A percentile compares a stretch with the other conserved stretches of the same genome.
Evolutionary conservation across 2,797 vertebrate genomes (phyloP).

Genomic region (Poecile montanus): DNA sequence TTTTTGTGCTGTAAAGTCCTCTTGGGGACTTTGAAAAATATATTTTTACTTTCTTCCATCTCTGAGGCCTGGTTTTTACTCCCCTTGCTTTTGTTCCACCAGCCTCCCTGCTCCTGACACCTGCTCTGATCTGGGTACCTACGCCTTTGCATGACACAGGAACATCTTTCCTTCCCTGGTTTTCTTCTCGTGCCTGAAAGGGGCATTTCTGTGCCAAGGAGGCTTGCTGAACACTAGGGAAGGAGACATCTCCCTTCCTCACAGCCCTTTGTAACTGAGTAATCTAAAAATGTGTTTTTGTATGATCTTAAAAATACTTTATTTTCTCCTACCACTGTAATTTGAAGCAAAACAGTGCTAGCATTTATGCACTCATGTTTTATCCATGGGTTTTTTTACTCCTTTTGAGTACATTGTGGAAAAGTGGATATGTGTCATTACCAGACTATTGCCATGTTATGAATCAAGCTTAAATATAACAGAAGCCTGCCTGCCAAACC

Average conservation of each 20-base stretch:
- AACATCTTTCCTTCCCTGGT: not conserved
- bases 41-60: not conserved
- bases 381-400: not conserved
- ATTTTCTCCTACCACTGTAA: not conserved
- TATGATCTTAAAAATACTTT: not conserved
- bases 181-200: not conserved
- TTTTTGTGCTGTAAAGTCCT: not conserved
- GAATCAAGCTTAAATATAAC: conserved; percentile 31
- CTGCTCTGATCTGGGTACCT: not conserved
- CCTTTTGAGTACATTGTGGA: not conserved
- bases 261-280: not conserved
- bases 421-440: conserved; percentile 31
- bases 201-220: not conserved
- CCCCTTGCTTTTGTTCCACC: not conserved
- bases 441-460: not conserved
- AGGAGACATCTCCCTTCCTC: not conserved
- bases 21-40: not conserved
- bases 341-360: conserved; percentile 1
- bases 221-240: not conserved
- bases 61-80: not conserved
- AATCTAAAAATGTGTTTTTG: not conserved
- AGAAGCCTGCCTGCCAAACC: conserved; percentile 19
- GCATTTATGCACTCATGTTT: not conserved
- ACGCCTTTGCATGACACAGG: accelerated
- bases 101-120: not conserved